Evolutionary conservation across 1,140 invertebrate species (phyloP), one percentile per base, ranked within the genome.

Genomic region (Heliothis virescens): DNA sequence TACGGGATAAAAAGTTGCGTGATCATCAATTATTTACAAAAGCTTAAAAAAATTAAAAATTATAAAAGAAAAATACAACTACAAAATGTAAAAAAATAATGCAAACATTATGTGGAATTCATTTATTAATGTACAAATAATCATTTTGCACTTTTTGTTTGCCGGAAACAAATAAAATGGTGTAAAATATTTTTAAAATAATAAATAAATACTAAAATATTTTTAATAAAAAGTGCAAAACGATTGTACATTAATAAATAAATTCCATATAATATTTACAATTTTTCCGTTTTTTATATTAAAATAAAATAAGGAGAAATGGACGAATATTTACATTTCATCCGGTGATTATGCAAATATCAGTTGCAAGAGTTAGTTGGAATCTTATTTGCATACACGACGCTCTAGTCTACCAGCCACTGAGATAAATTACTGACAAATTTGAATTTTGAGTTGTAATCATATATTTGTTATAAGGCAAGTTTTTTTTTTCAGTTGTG

Each of bases 341-440:
- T 82, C 81, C 81, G 63, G 77, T 63, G 81, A 82, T 82, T 82
- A 82, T 82, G 77, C 63, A 79, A 82, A 82, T 79, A 79, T 79
- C 55, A 79, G 63, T 76, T 82, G 77, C 81, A 79, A 55, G 72
- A 79, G 77, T 79, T 79, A 79, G 77, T 82, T 77, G 63, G 76
- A 79, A 47, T 75, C 69, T 63, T 71, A 82, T 82, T 76, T 82
- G 77, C 77, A 82, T 82, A 76, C 48, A 71, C 34, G 18, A 52
- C 48, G 53, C 34, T 62, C 3, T 72, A 57, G 65, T 41, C 55
- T 0, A 15, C 52, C 73, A 81, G 18, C 73, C 69, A 79, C 75
- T 69, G 75, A 55, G 62, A 78, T 77, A 5, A 65, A 10, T 63
- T 63, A n/a, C 13, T n/a, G 1, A 53, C 52, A 7, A 53, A n/a